These are phyloP conservation scores for Porites australiensis DNA, from an alignment of 64 coral and sea anemone species.

Conservation along the genomic window DNA sequence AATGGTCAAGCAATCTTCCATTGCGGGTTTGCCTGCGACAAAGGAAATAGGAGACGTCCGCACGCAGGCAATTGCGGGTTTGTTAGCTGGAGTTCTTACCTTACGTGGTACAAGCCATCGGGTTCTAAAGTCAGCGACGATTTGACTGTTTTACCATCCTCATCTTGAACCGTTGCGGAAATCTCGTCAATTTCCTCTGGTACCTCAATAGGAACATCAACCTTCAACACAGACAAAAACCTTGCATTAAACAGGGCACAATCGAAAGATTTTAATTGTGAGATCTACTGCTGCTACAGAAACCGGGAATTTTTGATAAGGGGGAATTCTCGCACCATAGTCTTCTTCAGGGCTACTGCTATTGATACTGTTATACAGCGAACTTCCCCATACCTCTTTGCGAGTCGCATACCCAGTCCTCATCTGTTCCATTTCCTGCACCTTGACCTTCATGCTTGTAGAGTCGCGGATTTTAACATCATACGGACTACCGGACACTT, in stretches of 20 bases:
- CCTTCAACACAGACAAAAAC: slow-evolving; percentile 14
- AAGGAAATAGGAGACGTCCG: neutral
- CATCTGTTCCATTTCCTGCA: slow-evolving; percentile 65
- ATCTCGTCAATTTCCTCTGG: slow-evolving; percentile 78
- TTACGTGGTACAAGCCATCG: slow-evolving; percentile 84
- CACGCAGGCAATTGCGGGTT: neutral
- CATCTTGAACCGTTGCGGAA: slow-evolving; percentile 67
- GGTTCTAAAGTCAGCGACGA: slow-evolving; percentile 71
- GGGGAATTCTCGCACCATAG: neutral
- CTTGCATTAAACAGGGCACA: too few species aligned
- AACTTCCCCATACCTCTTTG: slow-evolving; percentile 56
- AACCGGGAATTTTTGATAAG: neutral
- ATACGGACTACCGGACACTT: slow-evolving; percentile 81
- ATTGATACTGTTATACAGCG: too few species aligned
- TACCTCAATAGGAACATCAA: slow-evolving; percentile 86
- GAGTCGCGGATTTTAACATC: slow-evolving; percentile 53
- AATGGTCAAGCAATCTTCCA: too few species aligned
- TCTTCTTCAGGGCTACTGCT: neutral
- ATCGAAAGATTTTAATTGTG: too few species aligned
- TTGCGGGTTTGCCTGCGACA: neutral
- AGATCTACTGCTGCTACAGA: too few species aligned
- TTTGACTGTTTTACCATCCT: slow-evolving; percentile 64
- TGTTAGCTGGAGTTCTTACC: neutral
- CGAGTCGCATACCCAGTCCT: slow-evolving; percentile 62
- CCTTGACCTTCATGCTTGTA: slow-evolving; percentile 60